Evolutionary conservation across 2,113 vertebrate genomes (phyloP).

Genomic region (Aptenodytes patagonicus): DNA sequence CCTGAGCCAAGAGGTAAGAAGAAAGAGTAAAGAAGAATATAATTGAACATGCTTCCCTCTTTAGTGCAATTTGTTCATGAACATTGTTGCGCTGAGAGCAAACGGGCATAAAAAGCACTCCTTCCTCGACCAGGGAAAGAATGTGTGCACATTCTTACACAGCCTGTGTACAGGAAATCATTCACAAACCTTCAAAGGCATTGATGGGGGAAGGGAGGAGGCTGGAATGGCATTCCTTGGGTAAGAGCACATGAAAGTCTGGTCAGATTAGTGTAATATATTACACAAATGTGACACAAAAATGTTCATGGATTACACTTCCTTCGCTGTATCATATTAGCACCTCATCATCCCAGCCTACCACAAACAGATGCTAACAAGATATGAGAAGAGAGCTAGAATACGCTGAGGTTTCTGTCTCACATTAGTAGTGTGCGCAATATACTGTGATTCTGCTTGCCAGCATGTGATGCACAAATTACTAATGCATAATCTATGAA

Average conservation of each 20-base stretch:
- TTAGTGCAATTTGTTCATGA: conserved; percentile 29
- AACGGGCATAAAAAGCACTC: neutral
- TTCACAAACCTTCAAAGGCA: conserved; percentile 67
- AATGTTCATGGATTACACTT: conserved; percentile 70
- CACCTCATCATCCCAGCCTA: conserved; percentile 69
- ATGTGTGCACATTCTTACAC: conserved; percentile 31
- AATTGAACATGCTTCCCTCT: conserved; percentile 45
- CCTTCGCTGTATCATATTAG: conserved; percentile 70
- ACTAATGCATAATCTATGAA: conserved; percentile 22
- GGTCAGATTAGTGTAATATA: conserved; percentile 64
- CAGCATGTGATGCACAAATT: conserved; percentile 31
- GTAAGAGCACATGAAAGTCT: conserved; percentile 69
- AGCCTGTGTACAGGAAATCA: conserved; percentile 61
- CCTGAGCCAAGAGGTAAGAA: neutral
- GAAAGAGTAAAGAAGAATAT: neutral
- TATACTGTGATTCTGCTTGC: neutral
- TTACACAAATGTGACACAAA: conserved; percentile 70
- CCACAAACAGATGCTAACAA: conserved; percentile 69
- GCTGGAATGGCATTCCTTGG: conserved; percentile 52
- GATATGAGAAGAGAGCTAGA: conserved; percentile 46
- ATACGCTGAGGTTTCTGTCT: conserved; percentile 40
- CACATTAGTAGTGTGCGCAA: conserved; percentile 21
- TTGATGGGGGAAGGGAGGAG: conserved; percentile 46
- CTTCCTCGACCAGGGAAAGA: neutral
- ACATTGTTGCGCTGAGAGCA: neutral